phyloP scores from a whole-genome alignment of 2,888 invertebrate genomes.

The Tachystola acroxantha region DNA sequence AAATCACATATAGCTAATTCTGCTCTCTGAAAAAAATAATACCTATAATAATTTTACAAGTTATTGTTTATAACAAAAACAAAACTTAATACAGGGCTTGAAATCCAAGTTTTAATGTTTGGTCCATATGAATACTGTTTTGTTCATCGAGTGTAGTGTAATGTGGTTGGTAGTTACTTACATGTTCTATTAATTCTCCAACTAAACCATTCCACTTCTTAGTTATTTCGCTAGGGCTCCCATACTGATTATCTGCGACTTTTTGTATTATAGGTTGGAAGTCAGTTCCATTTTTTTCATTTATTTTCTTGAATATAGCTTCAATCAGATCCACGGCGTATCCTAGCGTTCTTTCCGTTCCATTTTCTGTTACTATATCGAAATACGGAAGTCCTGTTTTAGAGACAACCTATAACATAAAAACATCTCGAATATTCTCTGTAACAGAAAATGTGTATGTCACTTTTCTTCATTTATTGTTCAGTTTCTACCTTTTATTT shows the following conservation, averaged over 20 bases:
- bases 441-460: too few species aligned
- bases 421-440: too few species aligned
- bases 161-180: too few species aligned
- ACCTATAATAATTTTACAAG: too few species aligned
- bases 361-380: constrained; percentile 26
- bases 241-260: constrained; percentile 82
- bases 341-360: constrained; percentile 80
- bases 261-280: constrained; percentile 81
- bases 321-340: constrained; percentile 92
- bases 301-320: constrained; percentile 78
- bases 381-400: constrained; percentile 50
- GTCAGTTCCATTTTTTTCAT: constrained; percentile 39
- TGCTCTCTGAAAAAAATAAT: constrained; percentile 82
- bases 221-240: constrained; percentile 80
- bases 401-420: constrained; percentile 79
- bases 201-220: constrained; percentile 89
- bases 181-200: constrained; percentile 84
- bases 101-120: too few species aligned
- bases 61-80: too few species aligned
- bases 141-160: too few species aligned
- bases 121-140: too few species aligned
- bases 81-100: too few species aligned
- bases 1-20: constrained; percentile 96
- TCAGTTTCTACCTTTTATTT: too few species aligned
- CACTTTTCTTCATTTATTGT: too few species aligned